Evolutionary conservation across 2,113 vertebrate genomes (phyloP), one percentile per base, ranked within the genome.

Genomic region (Hemiscyllium ocellatum): DNA sequence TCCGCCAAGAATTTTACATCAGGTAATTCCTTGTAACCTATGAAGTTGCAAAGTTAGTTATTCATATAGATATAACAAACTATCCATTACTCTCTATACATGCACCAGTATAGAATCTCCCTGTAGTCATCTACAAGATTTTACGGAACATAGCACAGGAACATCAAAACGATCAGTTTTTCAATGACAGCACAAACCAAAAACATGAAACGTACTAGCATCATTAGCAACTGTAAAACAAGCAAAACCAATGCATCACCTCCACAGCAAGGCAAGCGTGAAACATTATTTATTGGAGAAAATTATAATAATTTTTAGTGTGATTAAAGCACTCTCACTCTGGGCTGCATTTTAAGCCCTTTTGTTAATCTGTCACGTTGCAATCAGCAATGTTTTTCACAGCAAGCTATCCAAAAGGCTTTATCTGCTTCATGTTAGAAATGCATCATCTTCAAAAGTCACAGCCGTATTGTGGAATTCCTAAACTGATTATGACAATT

Each of bases 21-120:
- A 0, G 99, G 99, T 94, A 99, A 97, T 96, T 97, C 96, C 68
- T 96, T 95, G 96, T 98, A 99, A 33, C 99, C 99, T 99, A 97
- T 0, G 0, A 86, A 95, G 95, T 85, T 95, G 33, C 13, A 22
- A 95, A 33, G 42, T 72, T 7, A 24, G 42, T 95, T 47, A 95
- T 42, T 95, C 50, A 69, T 47, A 42, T 29, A 69, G 66, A 42
- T n/a, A 6, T 65, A 1, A 61, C 2, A 91, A 65, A n/a, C 19
- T 22, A 1, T n/a, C 33, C 61, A 66, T 66, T 65, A 37, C 5
- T 66, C 19, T 15, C 56, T 93, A 76, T 5, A 33, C 12, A 90
- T 4, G 7, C 87, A 90, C 22, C 17, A 29, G 52, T 33, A 22
- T 61, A 87, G 87, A 90, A 61, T 61, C 87, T 61, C 29, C 2